These are phyloP conservation scores for Rapana venosa DNA, from an alignment of 2,888 invertebrate genomes.

Conservation along the genomic window DNA sequence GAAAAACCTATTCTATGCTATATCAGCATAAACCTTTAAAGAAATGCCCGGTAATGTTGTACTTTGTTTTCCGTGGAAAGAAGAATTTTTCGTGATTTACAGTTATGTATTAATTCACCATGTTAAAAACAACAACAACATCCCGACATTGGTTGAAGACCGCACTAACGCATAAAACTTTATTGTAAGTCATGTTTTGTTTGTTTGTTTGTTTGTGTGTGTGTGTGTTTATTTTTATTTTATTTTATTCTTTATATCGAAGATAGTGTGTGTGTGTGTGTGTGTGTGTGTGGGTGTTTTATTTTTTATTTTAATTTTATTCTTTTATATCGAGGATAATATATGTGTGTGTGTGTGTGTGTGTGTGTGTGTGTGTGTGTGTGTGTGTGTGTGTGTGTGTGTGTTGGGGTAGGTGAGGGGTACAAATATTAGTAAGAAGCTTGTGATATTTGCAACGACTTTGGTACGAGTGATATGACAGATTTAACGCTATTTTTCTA, in stretches of 20 bases:
- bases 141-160: no score
- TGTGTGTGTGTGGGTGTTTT: background rate
- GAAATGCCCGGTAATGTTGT: no score
- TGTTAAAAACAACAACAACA: no score
- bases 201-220: background rate
- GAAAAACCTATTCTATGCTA: no score
- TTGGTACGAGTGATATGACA: background rate
- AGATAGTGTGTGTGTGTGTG: background rate
- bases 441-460: background rate
- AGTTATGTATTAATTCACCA: no score
- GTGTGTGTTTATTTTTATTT: background rate
- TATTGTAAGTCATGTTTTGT: background rate
- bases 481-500: no score
- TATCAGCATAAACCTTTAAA: no score
- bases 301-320: background rate
- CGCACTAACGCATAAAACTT: background rate
- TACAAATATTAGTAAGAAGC: background rate
- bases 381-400: slow-evolving; percentile 39
- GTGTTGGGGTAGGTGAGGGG: background rate
- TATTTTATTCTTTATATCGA: background rate
- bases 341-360: slow-evolving; percentile 19
- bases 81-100: no score
- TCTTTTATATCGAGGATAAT: background rate
- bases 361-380: slow-evolving; percentile 44
- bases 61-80: no score